Base-by-base conservation (phyloP, 1,140 invertebrate genomes). In the Akabosia matsudoensis region DNA sequence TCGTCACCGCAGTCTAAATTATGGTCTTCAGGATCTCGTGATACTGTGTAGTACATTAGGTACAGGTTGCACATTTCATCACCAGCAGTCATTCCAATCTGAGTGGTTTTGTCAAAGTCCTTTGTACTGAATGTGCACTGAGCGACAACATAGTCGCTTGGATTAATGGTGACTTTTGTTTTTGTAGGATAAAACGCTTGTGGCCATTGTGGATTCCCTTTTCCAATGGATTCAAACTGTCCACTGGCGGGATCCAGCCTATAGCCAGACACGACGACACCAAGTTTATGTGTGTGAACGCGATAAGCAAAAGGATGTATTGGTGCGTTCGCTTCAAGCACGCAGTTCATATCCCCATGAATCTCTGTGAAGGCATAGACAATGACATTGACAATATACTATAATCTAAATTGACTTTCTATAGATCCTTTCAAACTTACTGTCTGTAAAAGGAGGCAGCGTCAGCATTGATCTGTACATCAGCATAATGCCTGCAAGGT, bases 41-140 rank as follows among this genome's bases (percentile, higher is more conserved):
- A 75, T 33, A 86, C 84, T 0, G 86, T 86, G 82, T 88, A 91
- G 82, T 88, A 91, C 89, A 91, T 90, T 18, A 90, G 82, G 82
- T 91, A 91, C 71, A 91, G 86, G 82, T 91, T 91, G 83, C 90
- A 91, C 90, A 91, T 91, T 83, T 91, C 90, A 84, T 91, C 89
- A 33, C 84, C 85, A 18, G 88, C 85, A 13, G 88, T 89, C 18
- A 85, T 80, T 33, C 89, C 88, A 82, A 78, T 80, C 74, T 54
- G 10, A 18, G 61, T 45, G 16, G 14, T 37, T n/a, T 75, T 76
- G 31, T 78, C 72, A 30, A 82, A 80, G 10, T 64, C 67, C 1
- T 82, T 82, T 0, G 85, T 85, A 76, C 85, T 83, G 75, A 82
- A 86, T 34, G 85, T 86, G 77, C 86, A 87, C 16, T 85, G 78